Evolutionary conservation across 2,888 invertebrate genomes (phyloP), one percentile per base, ranked within the genome.

Genomic region (Cheilosia vernalis): DNA sequence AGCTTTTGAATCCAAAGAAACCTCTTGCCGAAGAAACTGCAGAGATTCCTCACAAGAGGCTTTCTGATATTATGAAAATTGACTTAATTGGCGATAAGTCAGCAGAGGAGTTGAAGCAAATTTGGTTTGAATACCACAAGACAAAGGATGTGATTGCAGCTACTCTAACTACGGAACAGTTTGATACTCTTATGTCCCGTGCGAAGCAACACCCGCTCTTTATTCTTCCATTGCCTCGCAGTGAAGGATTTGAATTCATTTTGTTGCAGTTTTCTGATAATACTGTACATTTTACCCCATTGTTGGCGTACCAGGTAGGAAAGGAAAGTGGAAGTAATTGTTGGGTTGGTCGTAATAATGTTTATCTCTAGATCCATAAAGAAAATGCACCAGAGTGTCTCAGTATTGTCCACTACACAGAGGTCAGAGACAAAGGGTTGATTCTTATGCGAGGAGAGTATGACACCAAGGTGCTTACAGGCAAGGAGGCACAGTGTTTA

Each of bases 301-400:
- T 98, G 9, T 92, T 97, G 44, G 96, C 96, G 89, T 98, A 95
- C 91, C 97, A 97, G 93, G 95, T 95, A 61, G 6, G 40, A 4
- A 49, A 13, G 55, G 10, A 51, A 30, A n/a, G 1, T 5, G 13
- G n/a, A 17, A 13, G 9, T 60, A 13, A 33, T 7, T 53, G 13
- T 47, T 17, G 6, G 6, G 40, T 56, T 44, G 24, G 40, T n/a
- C 0, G 7, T 9, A 19, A 5, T n/a, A 21, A 55, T 37, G 4
- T 13, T 53, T 19, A 47, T 56, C 61, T 82, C 53, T 89, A 95
- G 94, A 94, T 96, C 1, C 97, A 97, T 89, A 95, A 96, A 89
- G 97, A 97, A 91, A 97, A 97, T 92, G 96, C 97, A 0, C 97
- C 97, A 0, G 97, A 97, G 91, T 97, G 97, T 90, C 93, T 98